Evolutionary conservation across 2,888 invertebrate genomes (phyloP).

Genomic region (Seira sanloemensis): DNA sequence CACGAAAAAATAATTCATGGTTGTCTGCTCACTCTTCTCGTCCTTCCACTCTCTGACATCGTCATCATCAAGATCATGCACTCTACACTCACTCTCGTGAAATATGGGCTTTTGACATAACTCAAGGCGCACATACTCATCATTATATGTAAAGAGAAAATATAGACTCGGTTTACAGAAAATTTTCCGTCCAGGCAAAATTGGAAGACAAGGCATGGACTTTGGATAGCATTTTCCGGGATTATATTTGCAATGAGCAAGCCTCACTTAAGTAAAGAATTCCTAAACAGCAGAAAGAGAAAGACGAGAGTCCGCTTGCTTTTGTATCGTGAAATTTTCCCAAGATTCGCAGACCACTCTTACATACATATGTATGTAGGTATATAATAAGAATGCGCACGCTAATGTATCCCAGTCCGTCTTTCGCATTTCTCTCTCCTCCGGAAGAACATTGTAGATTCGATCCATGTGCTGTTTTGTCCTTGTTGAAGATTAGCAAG

Average conservation of each 20-base stretch:
- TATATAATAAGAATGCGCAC: no score
- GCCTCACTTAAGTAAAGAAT: neutral
- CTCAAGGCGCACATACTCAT: neutral
- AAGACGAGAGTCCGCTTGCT: no score
- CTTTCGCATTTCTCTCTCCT: neutral
- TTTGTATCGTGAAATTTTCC: no score
- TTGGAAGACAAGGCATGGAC: neutral
- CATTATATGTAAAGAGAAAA: neutral
- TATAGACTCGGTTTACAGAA: neutral
- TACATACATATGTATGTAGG: no score
- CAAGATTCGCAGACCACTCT: no score
- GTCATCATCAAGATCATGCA: neutral
- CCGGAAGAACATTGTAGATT: constrained; percentile 25
- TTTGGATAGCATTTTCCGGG: neutral
- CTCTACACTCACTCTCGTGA: neutral
- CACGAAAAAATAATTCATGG: neutral
- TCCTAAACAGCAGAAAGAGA: neutral
- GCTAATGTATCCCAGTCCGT: no score
- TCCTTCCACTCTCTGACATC: neutral
- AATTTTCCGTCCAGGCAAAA: no score
- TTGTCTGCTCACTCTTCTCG: neutral
- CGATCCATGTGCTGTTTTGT: constrained; percentile 22
- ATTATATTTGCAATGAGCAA: neutral
- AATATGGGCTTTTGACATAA: neutral
- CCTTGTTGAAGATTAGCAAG: neutral